Evolutionary conservation across 2,113 vertebrate species (phyloP), one percentile per base, ranked within the genome.

Genomic region (Nycticebus coucang): DNA sequence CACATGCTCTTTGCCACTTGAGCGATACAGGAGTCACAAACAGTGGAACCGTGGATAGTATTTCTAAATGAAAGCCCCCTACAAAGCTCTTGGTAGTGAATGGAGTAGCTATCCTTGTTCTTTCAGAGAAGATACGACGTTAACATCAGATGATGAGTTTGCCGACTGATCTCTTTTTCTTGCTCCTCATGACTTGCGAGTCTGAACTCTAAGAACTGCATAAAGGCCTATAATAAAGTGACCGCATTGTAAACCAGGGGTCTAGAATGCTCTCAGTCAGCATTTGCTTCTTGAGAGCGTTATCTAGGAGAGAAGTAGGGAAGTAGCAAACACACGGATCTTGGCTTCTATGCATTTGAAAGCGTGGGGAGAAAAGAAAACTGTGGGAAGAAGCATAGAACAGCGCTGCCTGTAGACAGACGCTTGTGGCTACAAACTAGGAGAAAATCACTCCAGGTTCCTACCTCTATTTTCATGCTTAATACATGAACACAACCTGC

Each of bases 1-100:
- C 97, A 98, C 97, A 98, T 98, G 97, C 98, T 98, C 96, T 98
- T 96, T 96, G 95, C 97, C 98, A 98, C 97, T 97, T 98, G 98
- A 98, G 97, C 98, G 98, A 97, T 96, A 97, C 97, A 72, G 89
- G 92, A 97, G 98, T 97, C 98, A 98, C 97, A 97, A 98, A 97
- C 92, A 98, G 97, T 98, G 98, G 98, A 98, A 50, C 45, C 1
- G 45, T 50, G 45, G 45, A 50, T 97, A 98, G 97, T 97, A 95
- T 97, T 97, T 97, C 95, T 97, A 98, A 98, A 98, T 98, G 98
- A 98, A 97, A 97, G 96, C 95, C 93, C 96, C 97, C 97, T 50
- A 97, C 78, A 71, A 97, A 97, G 93, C 94, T 97, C 96, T 98
- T 35, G 0, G 98, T 97, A 97, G 94, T 93, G 97, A 98, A 97